Evolutionary conservation across 2,113 vertebrate species (phyloP).

Genomic region (Gyps fulvus): DNA sequence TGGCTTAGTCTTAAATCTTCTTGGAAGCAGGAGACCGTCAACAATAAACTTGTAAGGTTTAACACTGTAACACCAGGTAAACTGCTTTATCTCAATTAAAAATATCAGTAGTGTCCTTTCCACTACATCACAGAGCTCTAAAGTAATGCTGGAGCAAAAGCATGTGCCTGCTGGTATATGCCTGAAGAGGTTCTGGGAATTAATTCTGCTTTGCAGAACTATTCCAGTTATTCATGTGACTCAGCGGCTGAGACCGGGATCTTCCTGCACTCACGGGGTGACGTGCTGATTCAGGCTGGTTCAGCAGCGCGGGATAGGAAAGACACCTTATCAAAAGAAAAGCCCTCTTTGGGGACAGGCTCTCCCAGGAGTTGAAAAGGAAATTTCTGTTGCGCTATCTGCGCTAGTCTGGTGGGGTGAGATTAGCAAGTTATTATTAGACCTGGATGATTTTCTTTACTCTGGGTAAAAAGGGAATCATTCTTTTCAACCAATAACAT

Average conservation of each 20-base stretch:
- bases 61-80: constrained; percentile 29
- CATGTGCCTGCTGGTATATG: constrained; percentile 70
- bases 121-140: constrained; percentile 51
- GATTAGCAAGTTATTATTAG: neutral
- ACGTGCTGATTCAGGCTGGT: constrained; percentile 75
- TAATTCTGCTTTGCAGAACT: constrained; percentile 73
- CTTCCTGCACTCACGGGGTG: constrained; percentile 63
- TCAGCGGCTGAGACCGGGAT: constrained; percentile 73
- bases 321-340: constrained; percentile 74
- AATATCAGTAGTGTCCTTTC: constrained; percentile 1
- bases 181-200: constrained; percentile 78
- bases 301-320: constrained; percentile 25
- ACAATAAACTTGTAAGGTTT: constrained; percentile 21
- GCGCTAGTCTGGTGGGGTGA: neutral
- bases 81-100: constrained; percentile 20
- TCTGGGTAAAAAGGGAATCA: neutral
- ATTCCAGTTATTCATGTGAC: constrained; percentile 83
- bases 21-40: constrained; percentile 12
- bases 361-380: neutral
- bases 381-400: neutral
- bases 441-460: neutral
- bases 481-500: neutral
- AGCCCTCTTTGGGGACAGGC: constrained; percentile 24
- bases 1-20: constrained; percentile 50
- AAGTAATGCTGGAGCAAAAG: constrained; percentile 43